Percentiles rank a stretch among this genome's conserved stretches.
Conservation (phyloP, 2,797 vertebrate genomes). For the Poecilia picta region DNA sequence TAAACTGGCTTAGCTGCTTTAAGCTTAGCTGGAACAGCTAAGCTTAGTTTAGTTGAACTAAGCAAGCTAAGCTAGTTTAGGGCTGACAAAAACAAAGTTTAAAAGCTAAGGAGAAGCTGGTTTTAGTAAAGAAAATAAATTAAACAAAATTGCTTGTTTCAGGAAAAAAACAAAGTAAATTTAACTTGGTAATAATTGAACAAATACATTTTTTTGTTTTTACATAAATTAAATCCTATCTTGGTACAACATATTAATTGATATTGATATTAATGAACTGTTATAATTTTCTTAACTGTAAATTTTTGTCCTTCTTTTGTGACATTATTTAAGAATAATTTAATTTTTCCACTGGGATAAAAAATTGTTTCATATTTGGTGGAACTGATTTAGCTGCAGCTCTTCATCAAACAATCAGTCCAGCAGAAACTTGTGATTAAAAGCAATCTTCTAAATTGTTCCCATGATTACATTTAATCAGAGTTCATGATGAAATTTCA, state of each 20-base stretch:
- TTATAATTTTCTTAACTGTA: background rate
- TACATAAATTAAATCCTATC: background rate
- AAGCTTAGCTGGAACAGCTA: too few species aligned
- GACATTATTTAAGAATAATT: background rate
- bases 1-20: background rate
- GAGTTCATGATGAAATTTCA: constrained; percentile 40
- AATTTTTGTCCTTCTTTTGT: background rate
- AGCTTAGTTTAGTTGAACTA: too few species aligned
- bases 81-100: background rate
- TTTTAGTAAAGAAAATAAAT: background rate
- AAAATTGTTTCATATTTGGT: constrained; percentile 44
- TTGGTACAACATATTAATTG: background rate
- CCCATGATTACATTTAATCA: constrained; percentile 59
- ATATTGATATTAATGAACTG: too few species aligned
- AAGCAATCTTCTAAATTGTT: constrained; percentile 38
- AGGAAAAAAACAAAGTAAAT: background rate
- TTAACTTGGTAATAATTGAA: background rate
- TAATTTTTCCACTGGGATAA: too few species aligned
- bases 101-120: background rate
- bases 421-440: constrained; percentile 22
- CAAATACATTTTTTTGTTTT: background rate
- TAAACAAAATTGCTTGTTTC: background rate
- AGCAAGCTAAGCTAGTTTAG: background rate
- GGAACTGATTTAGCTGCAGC: constrained; percentile 27
- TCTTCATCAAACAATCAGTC: constrained; percentile 22